Evolutionary conservation across 2,888 invertebrate species (phyloP).

Genomic region (Saturnia japonica): DNA sequence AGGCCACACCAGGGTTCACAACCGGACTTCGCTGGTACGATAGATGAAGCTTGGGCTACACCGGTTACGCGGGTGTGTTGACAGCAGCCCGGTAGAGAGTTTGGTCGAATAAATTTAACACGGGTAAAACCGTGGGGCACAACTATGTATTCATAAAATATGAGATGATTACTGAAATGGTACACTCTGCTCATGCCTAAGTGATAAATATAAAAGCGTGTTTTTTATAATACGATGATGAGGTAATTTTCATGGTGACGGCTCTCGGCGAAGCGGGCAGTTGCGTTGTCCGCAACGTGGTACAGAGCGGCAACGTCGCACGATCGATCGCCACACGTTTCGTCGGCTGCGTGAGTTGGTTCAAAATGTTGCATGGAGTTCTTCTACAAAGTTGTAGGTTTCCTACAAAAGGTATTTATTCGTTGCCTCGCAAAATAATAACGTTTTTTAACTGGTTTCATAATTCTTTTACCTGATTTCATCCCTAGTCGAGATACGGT

Average conservation of each 20-base stretch:
- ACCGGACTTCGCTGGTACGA: too few species aligned
- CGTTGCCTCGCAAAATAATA: slow-evolving; percentile 4
- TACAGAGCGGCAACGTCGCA: slow-evolving; percentile 73
- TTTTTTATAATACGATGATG: slow-evolving; percentile 20
- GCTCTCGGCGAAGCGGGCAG: slow-evolving; percentile 15
- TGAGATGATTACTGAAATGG: slow-evolving; percentile 20
- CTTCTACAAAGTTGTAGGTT: background rate
- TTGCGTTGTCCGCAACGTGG: slow-evolving; percentile 30
- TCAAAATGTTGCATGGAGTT: slow-evolving; percentile 10
- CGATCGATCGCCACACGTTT: slow-evolving; percentile 57
- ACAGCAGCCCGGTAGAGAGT: too few species aligned
- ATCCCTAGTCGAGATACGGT: background rate
- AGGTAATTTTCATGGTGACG: slow-evolving; percentile 20
- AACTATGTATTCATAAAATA: too few species aligned
- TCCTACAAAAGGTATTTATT: slow-evolving; percentile 4
- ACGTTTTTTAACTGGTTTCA: background rate
- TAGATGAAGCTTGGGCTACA: too few species aligned
- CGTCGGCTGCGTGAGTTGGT: slow-evolving; percentile 17
- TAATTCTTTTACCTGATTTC: background rate
- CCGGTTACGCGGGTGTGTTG: too few species aligned
- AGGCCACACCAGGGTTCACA: too few species aligned
- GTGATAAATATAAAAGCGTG: slow-evolving; percentile 1
- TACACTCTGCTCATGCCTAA: background rate
- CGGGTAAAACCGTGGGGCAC: too few species aligned
- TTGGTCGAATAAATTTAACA: too few species aligned